Conservation (phyloP, 2,888 invertebrate species). For the Drosophila meridiana region DNA sequence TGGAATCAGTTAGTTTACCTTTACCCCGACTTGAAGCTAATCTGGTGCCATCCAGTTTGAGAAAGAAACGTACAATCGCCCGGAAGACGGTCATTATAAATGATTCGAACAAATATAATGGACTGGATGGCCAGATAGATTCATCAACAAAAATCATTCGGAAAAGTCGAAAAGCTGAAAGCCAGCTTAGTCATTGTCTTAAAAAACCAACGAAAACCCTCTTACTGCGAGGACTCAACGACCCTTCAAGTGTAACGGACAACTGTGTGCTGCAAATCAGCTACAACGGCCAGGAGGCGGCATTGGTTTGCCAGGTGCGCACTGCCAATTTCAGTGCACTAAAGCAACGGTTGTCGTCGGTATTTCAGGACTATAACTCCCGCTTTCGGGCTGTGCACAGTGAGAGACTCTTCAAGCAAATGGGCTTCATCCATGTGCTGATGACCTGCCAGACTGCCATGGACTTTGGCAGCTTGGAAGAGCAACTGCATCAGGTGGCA, state of each 20-base stretch:
- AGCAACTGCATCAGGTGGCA: slow-evolving; percentile 52
- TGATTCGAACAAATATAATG: slow-evolving; percentile 34
- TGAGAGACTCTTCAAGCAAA: slow-evolving; percentile 52
- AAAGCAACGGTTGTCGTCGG: slow-evolving; percentile 39
- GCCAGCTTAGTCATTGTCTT: too few species aligned
- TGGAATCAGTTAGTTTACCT: slow-evolving; percentile 6
- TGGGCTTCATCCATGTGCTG: slow-evolving; percentile 57
- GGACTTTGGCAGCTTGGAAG: slow-evolving; percentile 40
- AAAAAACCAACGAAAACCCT: background rate
- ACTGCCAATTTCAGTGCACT: slow-evolving; percentile 49
- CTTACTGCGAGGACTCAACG: background rate
- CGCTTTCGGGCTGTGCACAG: slow-evolving; percentile 37
- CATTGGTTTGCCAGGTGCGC: slow-evolving; percentile 48
- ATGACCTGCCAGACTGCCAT: slow-evolving; percentile 27
- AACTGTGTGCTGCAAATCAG: slow-evolving; percentile 53
- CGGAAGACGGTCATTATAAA: background rate
- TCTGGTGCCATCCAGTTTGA: slow-evolving; percentile 21
- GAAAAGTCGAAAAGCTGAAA: background rate
- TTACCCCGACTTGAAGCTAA: slow-evolving; percentile 32
- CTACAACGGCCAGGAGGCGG: slow-evolving; percentile 37
- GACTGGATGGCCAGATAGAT: slow-evolving; percentile 26
- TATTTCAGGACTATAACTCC: slow-evolving; percentile 47
- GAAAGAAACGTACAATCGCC: background rate
- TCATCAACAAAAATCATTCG: background rate
- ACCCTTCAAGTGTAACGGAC: background rate